phyloP scores from a whole-genome alignment of 2,113 vertebrate species.

The Todiramphus chloris region DNA sequence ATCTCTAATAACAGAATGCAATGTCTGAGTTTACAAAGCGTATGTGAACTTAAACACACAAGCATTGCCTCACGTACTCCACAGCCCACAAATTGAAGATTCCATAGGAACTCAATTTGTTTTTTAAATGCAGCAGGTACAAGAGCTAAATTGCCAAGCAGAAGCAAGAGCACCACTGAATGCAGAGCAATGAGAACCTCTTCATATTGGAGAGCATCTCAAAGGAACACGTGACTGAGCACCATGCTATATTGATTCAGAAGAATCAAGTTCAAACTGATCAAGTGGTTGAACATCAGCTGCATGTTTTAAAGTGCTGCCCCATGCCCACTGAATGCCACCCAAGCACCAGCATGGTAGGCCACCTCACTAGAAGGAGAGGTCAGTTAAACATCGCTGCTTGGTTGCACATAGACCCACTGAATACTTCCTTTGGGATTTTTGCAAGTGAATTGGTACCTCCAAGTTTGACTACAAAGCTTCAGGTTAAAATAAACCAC shows the following conservation, averaged over 20 bases:
- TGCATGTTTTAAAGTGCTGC: background rate
- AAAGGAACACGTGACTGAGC: accelerated
- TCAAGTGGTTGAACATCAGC: accelerated
- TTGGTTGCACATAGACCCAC: background rate
- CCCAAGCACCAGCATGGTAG: background rate
- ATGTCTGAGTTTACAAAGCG: background rate
- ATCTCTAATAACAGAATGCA: background rate
- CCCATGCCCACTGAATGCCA: background rate
- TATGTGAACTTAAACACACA: background rate
- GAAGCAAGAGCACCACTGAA: background rate
- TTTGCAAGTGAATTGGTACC: background rate
- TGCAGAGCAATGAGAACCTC: background rate
- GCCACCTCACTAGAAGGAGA: background rate
- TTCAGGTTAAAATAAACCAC: background rate
- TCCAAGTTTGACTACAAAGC: background rate
- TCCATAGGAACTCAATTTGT: background rate
- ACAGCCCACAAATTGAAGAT: background rate
- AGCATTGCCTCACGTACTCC: background rate
- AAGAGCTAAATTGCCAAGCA: background rate
- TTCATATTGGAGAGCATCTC: background rate
- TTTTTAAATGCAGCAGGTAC: background rate
- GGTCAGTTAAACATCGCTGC: background rate
- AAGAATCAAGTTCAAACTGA: background rate
- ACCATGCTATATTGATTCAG: accelerated
- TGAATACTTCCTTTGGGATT: background rate